Percentiles rank a stretch among this genome's conserved stretches.
These are phyloP conservation scores for Craseonycteris thonglongyai DNA, from an alignment of 2,113 vertebrate species.

Conservation along the genomic window DNA sequence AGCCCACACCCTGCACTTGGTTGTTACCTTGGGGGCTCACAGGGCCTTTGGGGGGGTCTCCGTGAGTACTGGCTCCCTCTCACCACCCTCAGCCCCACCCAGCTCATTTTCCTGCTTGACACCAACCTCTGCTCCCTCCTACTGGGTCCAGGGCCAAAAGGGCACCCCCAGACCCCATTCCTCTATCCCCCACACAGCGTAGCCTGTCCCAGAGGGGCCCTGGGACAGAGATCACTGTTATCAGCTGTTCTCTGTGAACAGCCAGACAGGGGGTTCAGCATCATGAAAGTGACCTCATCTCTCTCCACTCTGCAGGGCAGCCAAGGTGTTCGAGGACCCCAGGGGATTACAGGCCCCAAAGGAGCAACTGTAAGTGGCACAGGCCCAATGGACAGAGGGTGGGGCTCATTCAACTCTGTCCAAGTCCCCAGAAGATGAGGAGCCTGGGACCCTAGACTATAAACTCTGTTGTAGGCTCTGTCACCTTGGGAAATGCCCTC, in stretches of 20 bases:
- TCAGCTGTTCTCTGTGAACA: background rate
- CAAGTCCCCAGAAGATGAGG: background rate
- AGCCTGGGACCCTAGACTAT: background rate
- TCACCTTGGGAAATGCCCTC: background rate
- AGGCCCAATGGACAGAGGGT: background rate
- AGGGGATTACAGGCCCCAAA: constrained; percentile 91
- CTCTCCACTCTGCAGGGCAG: constrained; percentile 80
- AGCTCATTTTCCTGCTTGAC: background rate
- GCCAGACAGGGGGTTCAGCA: background rate
- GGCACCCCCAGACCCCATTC: background rate
- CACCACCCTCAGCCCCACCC: too few species aligned
- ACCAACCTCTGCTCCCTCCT: background rate
- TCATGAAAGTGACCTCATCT: background rate
- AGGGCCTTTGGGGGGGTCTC: background rate
- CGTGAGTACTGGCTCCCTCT: background rate
- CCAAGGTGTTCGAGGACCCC: constrained; percentile 87
- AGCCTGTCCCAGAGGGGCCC: background rate
- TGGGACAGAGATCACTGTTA: background rate
- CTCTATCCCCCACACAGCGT: background rate
- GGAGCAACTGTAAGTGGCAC: constrained; percentile 88
- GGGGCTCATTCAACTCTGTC: background rate
- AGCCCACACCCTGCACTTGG: background rate
- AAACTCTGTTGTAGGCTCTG: background rate
- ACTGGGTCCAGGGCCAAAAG: background rate
- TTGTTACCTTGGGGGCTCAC: background rate